Conservation (phyloP, 2,113 vertebrate species). For the Puffinus mauretanicus region DNA sequence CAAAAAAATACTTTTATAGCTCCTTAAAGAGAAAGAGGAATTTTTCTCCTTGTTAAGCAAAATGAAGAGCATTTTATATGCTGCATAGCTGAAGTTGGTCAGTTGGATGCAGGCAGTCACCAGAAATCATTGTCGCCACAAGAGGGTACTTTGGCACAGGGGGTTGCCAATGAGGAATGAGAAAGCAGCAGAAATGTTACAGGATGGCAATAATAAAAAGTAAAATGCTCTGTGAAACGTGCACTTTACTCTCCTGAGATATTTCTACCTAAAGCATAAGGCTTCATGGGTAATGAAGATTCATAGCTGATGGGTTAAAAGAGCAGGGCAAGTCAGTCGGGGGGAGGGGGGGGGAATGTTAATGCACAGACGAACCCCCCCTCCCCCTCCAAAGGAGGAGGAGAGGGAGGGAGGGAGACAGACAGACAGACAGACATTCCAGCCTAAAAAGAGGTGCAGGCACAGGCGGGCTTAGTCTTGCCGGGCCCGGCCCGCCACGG, state of each 20-base stretch:
- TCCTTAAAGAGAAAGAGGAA: neutral
- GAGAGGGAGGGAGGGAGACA: neutral
- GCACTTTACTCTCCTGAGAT: neutral
- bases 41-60: neutral
- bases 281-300: neutral
- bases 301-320: neutral
- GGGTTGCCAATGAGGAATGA: neutral
- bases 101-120: neutral
- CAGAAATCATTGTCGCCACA: constrained; percentile 26
- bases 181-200: neutral
- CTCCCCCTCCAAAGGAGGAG: neutral
- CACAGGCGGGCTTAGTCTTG: neutral
- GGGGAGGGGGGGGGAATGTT: neutral
- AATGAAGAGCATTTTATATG: neutral
- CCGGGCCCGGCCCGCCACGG: neutral
- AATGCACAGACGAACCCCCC: neutral
- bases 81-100: neutral
- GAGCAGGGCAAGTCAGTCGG: neutral
- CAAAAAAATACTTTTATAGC: neutral
- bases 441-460: neutral
- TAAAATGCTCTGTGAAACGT: neutral
- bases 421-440: neutral
- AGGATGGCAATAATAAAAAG: neutral
- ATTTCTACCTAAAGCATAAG: neutral
- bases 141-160: constrained; percentile 54